Base-by-base conservation (phyloP, 35 echinoderm and acorn worm genomes). In the Apostichopus parvimensis region DNA sequence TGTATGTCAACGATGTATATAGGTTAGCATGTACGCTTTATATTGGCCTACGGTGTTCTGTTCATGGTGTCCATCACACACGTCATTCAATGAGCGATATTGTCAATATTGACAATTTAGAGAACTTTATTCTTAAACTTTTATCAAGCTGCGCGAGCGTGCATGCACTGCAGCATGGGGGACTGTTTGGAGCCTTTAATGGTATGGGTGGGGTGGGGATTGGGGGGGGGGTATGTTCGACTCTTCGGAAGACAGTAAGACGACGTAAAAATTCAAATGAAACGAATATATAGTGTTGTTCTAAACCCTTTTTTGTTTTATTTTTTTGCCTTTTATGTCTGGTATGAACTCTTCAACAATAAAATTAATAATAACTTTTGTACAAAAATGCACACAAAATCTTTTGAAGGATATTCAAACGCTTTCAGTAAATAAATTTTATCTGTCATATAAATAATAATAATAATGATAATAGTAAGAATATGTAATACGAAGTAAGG, bases 391-490 rank as follows among this genome's bases (percentile, higher is more conserved):
- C 86, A 88, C 86, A 88, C 86, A 88, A 84, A 45, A 84, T 88
- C 86, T 64, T 88, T 88, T 65, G 60, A 72, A 88, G 86, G 86
- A 88, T 73, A 88, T 88, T 64, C 71, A 61, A 88, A 88, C 86
- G 86, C 86, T 88, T 72, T 88, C 17, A 88, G 86, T 88, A 88
- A 88, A 88, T 88, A 88, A 88, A 88, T 88, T 45, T 71, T 88
- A 88, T 88, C 86, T 88, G 86, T 88, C 86, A 88, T 88, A 87
- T 87, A 88, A 88, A 88, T 88, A 88, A 88, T 68, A 88, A 87
- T 57, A 78, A 78, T 45, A 78, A 61, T 61, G 12, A 61, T 61
- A 61, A 61, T 61, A 75, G 64, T 68, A 68, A 68, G 64, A 68
- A 68, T 68, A 68, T 17, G 64, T 68, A 68, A 68, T 22, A 75